Percentiles rank a stretch among this genome's conserved stretches.
Conservation (phyloP, 2,113 vertebrate species). For the Brevimyrus niger region DNA sequence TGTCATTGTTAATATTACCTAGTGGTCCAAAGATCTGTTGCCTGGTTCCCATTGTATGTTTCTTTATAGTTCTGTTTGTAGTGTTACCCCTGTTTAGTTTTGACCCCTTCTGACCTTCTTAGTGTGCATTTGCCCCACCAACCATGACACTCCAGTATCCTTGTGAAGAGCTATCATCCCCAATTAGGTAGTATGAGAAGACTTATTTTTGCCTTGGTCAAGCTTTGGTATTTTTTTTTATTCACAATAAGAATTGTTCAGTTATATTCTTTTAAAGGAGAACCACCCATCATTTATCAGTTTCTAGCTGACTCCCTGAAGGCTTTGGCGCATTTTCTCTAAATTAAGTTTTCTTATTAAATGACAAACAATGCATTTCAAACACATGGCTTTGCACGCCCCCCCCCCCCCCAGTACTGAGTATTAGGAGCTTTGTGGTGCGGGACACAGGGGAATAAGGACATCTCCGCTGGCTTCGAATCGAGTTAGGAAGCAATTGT, state of each 20-base stretch:
- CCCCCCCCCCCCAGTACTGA: neutral
- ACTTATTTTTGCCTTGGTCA: neutral
- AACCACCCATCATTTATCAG: neutral
- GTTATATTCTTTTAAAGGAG: neutral
- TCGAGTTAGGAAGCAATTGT: neutral
- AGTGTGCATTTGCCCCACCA: no score
- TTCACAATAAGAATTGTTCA: neutral
- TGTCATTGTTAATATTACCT: no score
- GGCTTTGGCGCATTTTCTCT: neutral
- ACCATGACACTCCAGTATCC: no score
- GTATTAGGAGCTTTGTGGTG: neutral
- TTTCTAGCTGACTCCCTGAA: neutral
- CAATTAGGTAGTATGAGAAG: neutral
- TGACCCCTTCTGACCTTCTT: no score
- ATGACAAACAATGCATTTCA: neutral
- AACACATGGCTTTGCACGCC: neutral
- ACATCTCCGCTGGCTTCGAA: neutral
- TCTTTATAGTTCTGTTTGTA: no score
- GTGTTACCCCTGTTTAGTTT: no score
- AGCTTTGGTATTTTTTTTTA: neutral
- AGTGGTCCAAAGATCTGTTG: no score
- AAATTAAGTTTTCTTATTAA: neutral
- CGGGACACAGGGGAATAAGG: neutral
- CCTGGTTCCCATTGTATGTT: no score
- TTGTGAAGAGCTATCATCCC: neutral